Conservation (phyloP, 1,140 invertebrate species). For the Pogonognathellus flavescens region DNA sequence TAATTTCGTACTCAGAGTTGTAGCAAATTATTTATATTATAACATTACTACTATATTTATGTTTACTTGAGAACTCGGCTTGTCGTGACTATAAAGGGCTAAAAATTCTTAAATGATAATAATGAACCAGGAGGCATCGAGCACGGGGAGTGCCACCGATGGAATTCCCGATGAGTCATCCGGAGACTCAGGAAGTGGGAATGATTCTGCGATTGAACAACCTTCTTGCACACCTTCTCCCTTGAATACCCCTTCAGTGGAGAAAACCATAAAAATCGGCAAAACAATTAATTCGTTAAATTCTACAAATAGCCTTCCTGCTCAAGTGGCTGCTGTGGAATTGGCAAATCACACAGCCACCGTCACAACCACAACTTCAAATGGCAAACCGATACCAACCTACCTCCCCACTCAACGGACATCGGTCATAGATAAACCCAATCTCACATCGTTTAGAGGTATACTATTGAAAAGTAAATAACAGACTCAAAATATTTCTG, state of each 20-base stretch:
- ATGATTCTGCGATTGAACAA: constrained; percentile 69
- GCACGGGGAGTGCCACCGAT: constrained; percentile 56
- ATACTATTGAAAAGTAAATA: not conserved
- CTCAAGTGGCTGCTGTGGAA: constrained; percentile 34
- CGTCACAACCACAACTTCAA: constrained; percentile 38
- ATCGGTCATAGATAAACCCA: not conserved
- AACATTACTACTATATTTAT: not conserved
- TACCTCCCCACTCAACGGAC: constrained; percentile 25
- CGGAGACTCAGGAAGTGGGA: constrained; percentile 71
- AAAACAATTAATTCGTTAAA: constrained; percentile 2
- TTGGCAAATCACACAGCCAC: constrained; percentile 16
- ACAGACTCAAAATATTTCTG: too few relatives aligned
- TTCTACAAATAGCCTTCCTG: not conserved
- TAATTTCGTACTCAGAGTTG: constrained; percentile 43
- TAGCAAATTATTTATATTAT: constrained; percentile 19
- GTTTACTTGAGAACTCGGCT: not conserved
- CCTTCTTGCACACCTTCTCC: constrained; percentile 58
- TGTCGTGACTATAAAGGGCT: not conserved
- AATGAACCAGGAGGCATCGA: constrained; percentile 13
- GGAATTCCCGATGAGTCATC: constrained; percentile 72
- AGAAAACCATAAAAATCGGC: constrained; percentile 21
- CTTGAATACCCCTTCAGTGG: constrained; percentile 55
- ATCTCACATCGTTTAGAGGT: constrained; percentile 36
- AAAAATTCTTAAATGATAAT: not conserved
- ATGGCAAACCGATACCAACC: not conserved